phyloP scores from a whole-genome alignment of 2,113 vertebrate genomes.

The Osmerus mordax region DNA sequence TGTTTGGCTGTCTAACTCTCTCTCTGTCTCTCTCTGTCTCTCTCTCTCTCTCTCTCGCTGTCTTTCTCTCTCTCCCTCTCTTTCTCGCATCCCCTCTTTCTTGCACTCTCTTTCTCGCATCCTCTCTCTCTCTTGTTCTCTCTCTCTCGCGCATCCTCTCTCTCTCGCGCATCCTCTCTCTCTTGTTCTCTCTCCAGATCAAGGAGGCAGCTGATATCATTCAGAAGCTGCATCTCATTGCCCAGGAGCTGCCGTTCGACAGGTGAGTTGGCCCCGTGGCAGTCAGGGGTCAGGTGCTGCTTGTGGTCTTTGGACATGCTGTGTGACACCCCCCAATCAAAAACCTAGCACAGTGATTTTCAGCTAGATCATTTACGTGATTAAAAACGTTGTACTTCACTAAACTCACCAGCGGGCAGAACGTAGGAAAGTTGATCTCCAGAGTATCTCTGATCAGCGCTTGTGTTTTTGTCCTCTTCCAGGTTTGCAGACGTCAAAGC shows the following conservation, averaged over 20 bases:
- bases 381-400: too few relatives aligned
- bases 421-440: background rate
- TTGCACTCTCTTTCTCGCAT: background rate
- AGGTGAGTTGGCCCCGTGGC: conserved; percentile 73
- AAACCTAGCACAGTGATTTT: conserved; percentile 26
- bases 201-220: conserved; percentile 99
- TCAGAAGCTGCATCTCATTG: conserved; percentile 98
- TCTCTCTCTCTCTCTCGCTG: conserved; percentile 43
- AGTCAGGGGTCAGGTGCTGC: background rate
- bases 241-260: conserved; percentile 98
- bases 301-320: conserved; percentile 36
- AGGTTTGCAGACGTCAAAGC: conserved; percentile 99
- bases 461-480: conserved; percentile 53
- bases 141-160: conserved; percentile 7
- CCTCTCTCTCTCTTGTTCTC: conserved; percentile 38
- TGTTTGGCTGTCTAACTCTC: conserved; percentile 6
- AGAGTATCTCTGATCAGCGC: conserved; percentile 8
- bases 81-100: conserved; percentile 1
- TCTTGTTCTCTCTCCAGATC: conserved; percentile 77
- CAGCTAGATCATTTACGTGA: too few relatives aligned
- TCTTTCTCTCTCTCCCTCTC: conserved; percentile 46
- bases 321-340: background rate
- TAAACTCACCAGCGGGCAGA: too few relatives aligned
- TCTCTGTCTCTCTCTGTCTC: background rate
- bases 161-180: conserved; percentile 7